Evolutionary conservation across 30 jellyfish, hydroid and myxozoan genomes (phyloP), one percentile per base, ranked within the genome.

Genomic region (Morbakka virulenta): DNA sequence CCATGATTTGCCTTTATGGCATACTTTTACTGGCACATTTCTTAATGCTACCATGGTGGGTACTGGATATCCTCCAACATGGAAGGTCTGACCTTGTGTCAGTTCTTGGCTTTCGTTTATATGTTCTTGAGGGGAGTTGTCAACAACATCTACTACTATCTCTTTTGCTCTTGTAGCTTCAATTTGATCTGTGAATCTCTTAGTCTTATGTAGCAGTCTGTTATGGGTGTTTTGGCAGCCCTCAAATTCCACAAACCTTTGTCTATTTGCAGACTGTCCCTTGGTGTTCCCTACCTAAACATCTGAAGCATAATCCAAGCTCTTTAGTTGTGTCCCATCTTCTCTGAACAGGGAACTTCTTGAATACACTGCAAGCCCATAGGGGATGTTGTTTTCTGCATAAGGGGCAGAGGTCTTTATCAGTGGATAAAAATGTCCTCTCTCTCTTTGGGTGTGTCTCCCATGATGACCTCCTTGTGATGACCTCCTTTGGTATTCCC

Each of bases 241-340:
- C 23, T 61, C 20, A n/a, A 31, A 52, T 52, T 24, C 65, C 88
- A 24, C 68, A 33, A 29, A 77, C 84, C 4, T 72, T 61, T 50
- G 62, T 77, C 23, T 64, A 33, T 23, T 3, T 0, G 53, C 67
- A 74, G 62, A 26, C n/a, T 0, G 22, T 48, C 22, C 87, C 87
- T 11, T 30, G 25, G 83, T 75, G 87, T 67, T 64, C 50, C 62
- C 35, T 57, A 30, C 84, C 72, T 27, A 77, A 63, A 52, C 88
- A 57, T 14, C 84, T 52, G 63, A 29, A 77, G 1, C 88, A 77
- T 71, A 77, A 64, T 77, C 63, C 33, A 71, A 61, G 35, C 31
- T 64, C 51, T n/a, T 0, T 63, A 23, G 88, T 62, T 32, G 25
- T 52, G 22, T 77, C 32, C 88, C 88, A 77, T 61, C 88, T 69